Conservation (phyloP, 2,797 vertebrate species). For the Phalanger gymnotis region DNA sequence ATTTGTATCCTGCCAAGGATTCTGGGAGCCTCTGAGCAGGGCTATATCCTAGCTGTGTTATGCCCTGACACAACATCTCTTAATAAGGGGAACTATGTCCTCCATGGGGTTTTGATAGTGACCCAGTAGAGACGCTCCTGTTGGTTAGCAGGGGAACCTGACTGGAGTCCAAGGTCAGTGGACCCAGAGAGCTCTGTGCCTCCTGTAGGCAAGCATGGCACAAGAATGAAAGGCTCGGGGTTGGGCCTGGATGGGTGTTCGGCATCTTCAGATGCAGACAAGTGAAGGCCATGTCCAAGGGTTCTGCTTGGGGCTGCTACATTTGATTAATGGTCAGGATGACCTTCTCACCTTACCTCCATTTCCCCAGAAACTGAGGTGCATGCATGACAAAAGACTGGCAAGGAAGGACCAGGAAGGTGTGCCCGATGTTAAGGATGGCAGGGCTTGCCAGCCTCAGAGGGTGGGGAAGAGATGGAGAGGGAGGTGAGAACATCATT, state of each 20-base stretch:
- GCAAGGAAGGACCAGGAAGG: constrained; percentile 48
- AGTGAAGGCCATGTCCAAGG: constrained; percentile 45
- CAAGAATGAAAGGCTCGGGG: not conserved
- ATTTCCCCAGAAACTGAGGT: constrained; percentile 69
- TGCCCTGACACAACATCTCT: constrained; percentile 24
- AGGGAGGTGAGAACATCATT: constrained; percentile 38
- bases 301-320: not conserved
- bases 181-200: constrained; percentile 21
- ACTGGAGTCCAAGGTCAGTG: constrained; percentile 61
- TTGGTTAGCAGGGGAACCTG: constrained; percentile 50
- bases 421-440: not conserved
- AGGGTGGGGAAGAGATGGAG: constrained; percentile 22
- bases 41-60: constrained; percentile 23
- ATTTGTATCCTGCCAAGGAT: not conserved
- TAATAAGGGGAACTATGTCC: constrained; percentile 52
- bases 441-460: constrained; percentile 38
- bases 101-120: constrained; percentile 56
- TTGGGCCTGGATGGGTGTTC: constrained; percentile 36
- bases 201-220: constrained; percentile 9
- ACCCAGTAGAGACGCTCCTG: constrained; percentile 44
- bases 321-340: constrained; percentile 68
- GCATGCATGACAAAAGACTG: constrained; percentile 54
- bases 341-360: constrained; percentile 51
- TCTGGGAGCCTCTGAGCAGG: not conserved
- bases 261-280: constrained; percentile 23